Evolutionary conservation across 2,888 invertebrate species (phyloP).

Genomic region (Cantharis rufa): DNA sequence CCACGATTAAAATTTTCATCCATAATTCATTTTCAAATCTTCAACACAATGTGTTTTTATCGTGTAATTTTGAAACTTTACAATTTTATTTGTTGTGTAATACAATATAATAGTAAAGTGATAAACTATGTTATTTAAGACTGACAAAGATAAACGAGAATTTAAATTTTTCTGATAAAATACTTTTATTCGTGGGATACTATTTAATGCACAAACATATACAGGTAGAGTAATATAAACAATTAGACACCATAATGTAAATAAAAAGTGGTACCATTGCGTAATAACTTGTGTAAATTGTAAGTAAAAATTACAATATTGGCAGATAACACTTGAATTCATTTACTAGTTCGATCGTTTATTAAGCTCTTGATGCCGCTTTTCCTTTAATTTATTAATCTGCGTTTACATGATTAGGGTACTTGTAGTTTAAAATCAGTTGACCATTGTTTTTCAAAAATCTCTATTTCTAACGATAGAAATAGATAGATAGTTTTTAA

Average conservation of each 20-base stretch:
- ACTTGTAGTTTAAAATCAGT: no score
- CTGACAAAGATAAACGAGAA: not conserved
- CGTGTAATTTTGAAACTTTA: not conserved
- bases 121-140: conserved; percentile 1
- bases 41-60: not conserved
- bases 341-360: not conserved
- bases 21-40: conserved; percentile 1
- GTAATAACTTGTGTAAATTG: not conserved
- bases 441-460: no score
- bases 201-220: not conserved
- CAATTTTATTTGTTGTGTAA: not conserved
- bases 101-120: not conserved
- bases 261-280: not conserved
- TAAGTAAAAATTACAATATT: not conserved
- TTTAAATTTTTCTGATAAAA: not conserved
- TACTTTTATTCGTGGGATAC: not conserved
- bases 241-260: not conserved
- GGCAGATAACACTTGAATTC: not conserved
- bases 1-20: not conserved
- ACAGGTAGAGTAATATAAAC: not conserved
- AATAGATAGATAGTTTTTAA: no score
- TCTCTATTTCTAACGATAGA: no score
- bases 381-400: no score
- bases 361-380: no score
- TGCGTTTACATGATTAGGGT: no score